phyloP scores from a whole-genome alignment of 2,888 invertebrate genomes.

The Polydrusus tereticollis region DNA sequence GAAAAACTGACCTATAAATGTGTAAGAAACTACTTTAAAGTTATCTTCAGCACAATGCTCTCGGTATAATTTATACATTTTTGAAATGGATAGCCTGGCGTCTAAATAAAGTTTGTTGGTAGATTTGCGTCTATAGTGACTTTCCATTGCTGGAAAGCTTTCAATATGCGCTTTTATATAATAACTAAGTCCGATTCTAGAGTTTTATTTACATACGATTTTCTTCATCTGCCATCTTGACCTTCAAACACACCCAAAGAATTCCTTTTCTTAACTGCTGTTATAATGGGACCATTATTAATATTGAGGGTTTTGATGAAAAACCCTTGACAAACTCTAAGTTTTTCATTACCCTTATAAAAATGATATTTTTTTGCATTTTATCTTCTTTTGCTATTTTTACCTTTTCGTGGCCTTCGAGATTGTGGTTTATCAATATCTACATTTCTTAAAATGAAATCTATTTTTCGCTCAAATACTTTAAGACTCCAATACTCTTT shows the following conservation, averaged over 20 bases:
- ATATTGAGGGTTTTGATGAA: not conserved
- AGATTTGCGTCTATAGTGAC: not conserved
- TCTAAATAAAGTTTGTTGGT: not conserved
- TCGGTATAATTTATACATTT: not conserved
- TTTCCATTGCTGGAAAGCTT: not conserved
- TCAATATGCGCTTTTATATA: not conserved
- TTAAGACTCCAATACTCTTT: slow-evolving; percentile 16
- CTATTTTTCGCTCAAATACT: slow-evolving; percentile 10
- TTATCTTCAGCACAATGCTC: not conserved
- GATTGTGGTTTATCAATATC: not conserved
- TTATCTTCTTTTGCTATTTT: not conserved
- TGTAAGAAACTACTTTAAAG: not conserved
- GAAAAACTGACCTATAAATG: not conserved
- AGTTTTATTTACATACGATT: not conserved
- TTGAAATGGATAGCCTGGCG: not conserved
- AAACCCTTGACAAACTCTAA: not conserved
- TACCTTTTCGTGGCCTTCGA: not conserved
- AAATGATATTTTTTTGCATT: not conserved
- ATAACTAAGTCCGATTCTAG: not conserved
- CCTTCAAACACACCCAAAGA: not conserved
- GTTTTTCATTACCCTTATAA: not conserved
- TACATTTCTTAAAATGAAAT: not conserved
- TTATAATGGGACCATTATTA: not conserved
- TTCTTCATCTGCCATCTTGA: not conserved
- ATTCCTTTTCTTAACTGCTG: not conserved